Conservation (phyloP, 2,113 vertebrate genomes). For the Terrapene triunguis region DNA sequence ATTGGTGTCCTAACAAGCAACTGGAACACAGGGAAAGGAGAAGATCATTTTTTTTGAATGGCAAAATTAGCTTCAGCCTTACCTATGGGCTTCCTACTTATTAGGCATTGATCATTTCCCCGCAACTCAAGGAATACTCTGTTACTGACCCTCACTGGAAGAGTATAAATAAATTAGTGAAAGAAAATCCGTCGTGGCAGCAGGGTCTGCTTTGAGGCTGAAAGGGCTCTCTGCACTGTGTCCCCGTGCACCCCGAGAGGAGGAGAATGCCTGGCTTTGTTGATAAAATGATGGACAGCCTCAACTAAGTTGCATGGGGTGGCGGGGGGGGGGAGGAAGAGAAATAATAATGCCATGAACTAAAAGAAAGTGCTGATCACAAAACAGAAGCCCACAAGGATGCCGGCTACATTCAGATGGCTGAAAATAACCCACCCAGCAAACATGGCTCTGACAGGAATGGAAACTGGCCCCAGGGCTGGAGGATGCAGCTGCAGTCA, state of each 20-base stretch:
- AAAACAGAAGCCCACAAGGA: constrained; percentile 4
- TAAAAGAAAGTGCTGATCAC: constrained; percentile 25
- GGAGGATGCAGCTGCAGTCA: fast-evolving
- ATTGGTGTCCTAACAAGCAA: background rate
- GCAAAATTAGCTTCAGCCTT: constrained; percentile 50
- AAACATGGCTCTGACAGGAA: fast-evolving
- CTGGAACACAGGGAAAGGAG: constrained; percentile 5
- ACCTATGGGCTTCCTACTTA: constrained; percentile 62
- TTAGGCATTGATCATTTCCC: constrained; percentile 64
- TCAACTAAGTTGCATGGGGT: background rate
- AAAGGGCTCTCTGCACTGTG: constrained; percentile 47
- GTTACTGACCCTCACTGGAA: constrained; percentile 61
- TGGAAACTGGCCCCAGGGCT: background rate
- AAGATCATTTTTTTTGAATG: constrained; percentile 35
- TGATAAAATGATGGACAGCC: background rate
- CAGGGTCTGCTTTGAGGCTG: constrained; percentile 38
- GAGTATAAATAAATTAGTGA: constrained; percentile 56
- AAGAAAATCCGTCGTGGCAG: constrained; percentile 38
- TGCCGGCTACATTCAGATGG: background rate
- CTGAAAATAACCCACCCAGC: fast-evolving
- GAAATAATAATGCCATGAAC: constrained; percentile 19
- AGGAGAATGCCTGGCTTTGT: background rate
- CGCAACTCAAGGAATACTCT: constrained; percentile 51
- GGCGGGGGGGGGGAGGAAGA: constrained; percentile 14
- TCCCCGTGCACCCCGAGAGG: constrained; percentile 10